Conservation (phyloP, 2,888 invertebrate species). For the Meliscaeva auricollis region DNA sequence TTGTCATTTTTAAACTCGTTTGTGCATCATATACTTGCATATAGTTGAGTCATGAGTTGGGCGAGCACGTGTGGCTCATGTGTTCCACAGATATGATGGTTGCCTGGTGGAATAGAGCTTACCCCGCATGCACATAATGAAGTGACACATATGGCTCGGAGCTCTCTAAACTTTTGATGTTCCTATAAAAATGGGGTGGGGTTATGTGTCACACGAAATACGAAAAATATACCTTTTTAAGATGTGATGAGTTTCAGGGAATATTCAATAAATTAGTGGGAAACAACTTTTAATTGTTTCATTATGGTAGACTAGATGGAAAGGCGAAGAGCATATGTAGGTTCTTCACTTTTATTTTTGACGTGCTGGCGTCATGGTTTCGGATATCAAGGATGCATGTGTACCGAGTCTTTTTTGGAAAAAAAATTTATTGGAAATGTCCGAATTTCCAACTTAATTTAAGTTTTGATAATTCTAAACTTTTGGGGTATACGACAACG, state of each 20-base stretch:
- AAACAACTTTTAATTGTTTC: constrained; percentile 23
- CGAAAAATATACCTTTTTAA: background rate
- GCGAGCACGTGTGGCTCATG: constrained; percentile 67
- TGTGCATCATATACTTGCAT: constrained; percentile 35
- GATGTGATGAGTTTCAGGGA: constrained; percentile 20
- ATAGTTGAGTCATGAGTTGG: constrained; percentile 22
- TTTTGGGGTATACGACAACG: too few species aligned
- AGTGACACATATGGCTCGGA: constrained; percentile 28
- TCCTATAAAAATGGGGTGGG: background rate
- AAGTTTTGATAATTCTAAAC: too few species aligned
- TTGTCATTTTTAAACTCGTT: constrained; percentile 13
- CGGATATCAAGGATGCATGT: too few species aligned
- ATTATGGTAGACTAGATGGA: background rate
- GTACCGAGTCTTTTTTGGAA: too few species aligned
- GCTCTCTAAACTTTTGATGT: constrained; percentile 22
- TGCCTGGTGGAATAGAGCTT: constrained; percentile 7
- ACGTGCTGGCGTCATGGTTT: background rate
- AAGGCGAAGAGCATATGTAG: background rate
- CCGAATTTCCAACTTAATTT: too few species aligned
- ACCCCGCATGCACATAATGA: constrained; percentile 10
- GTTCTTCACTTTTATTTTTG: background rate
- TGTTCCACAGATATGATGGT: constrained; percentile 45
- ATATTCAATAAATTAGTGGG: constrained; percentile 14
- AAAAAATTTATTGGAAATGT: too few species aligned
- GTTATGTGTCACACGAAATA: constrained; percentile 4